Conservation (phyloP, 1,140 invertebrate species). For the Conus betulinus region DNA sequence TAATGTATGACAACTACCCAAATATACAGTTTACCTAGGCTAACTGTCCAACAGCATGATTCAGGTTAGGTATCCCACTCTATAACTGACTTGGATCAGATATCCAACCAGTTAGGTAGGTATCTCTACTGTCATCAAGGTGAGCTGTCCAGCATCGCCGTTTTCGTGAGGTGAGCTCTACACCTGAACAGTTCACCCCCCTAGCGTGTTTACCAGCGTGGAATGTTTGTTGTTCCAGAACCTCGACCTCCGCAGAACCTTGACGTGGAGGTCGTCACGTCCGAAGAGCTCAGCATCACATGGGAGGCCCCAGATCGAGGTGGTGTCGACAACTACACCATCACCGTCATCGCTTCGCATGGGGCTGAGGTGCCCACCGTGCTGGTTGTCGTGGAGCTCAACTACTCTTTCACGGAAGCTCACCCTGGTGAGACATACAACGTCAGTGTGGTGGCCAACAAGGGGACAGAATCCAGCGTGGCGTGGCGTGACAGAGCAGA, state of each 20-base stretch:
- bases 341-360: constrained; percentile 38
- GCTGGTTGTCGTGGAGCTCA: background rate
- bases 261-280: constrained; percentile 30
- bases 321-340: constrained; percentile 49
- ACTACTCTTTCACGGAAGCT: constrained; percentile 36
- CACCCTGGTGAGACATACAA: constrained; percentile 59
- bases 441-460: constrained; percentile 45
- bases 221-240: constrained; percentile 40
- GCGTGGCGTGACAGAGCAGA: constrained; percentile 37
- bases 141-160: too few species aligned
- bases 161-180: too few species aligned
- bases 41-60: too few species aligned
- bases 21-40: too few species aligned
- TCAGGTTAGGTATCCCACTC: too few species aligned
- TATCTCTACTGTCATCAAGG: too few species aligned
- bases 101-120: too few species aligned
- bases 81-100: too few species aligned
- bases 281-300: constrained; percentile 38
- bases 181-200: background rate
- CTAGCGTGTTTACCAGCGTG: background rate
- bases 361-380: constrained; percentile 7
- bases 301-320: constrained; percentile 50
- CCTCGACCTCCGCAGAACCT: constrained; percentile 49
- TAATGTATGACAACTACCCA: too few species aligned
- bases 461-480: constrained; percentile 47